Conservation (phyloP, 2,888 invertebrate genomes). For the Seira musarum region DNA sequence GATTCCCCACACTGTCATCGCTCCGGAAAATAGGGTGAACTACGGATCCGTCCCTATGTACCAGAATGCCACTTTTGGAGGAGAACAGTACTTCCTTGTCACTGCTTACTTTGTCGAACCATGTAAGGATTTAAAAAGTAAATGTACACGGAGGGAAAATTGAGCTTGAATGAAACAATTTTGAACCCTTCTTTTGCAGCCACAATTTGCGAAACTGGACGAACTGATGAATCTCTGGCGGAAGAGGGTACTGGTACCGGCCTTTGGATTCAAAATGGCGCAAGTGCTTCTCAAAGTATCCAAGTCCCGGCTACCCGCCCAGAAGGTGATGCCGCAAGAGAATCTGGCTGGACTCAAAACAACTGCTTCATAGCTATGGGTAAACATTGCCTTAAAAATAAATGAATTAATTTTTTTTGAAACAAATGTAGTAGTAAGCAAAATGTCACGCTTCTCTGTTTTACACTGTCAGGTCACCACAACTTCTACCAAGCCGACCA, state of each 20-base stretch:
- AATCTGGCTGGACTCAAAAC: conserved; percentile 61
- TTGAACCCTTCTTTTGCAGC: too few relatives aligned
- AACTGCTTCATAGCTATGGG: conserved; percentile 66
- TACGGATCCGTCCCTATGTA: conserved; percentile 61
- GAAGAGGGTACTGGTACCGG: conserved; percentile 63
- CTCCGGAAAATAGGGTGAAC: conserved; percentile 36
- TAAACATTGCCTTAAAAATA: neutral
- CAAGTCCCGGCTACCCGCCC: conserved; percentile 49
- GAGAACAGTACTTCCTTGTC: conserved; percentile 47
- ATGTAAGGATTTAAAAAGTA: conserved; percentile 47
- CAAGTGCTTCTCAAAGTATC: conserved; percentile 26
- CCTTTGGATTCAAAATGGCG: conserved; percentile 63
- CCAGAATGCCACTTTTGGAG: conserved; percentile 55
- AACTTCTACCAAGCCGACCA: conserved; percentile 48
- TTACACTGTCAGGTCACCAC: conserved; percentile 46
- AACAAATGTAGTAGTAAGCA: neutral
- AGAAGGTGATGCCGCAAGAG: conserved; percentile 37
- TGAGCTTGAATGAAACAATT: neutral
- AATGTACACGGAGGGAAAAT: neutral
- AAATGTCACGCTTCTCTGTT: neutral
- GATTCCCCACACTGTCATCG: conserved; percentile 27
- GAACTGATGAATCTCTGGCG: conserved; percentile 33
- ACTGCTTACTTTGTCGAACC: conserved; percentile 66
- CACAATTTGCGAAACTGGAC: conserved; percentile 62
- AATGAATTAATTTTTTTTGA: neutral